Conservation (phyloP, 2,888 invertebrate genomes). For the Trichacis sp. region DNA sequence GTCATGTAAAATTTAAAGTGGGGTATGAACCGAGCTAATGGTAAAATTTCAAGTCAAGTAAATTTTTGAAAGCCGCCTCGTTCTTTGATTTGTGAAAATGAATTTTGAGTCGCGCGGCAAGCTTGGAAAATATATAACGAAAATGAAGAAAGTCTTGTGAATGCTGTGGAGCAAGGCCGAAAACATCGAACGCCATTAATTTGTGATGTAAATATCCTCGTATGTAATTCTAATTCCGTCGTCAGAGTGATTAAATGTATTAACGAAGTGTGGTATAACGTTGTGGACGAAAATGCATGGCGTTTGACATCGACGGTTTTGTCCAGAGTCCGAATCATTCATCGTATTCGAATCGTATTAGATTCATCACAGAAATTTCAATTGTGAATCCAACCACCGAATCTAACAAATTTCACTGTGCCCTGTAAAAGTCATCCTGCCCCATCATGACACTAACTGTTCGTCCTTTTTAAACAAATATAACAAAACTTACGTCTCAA, state of each 20-base stretch:
- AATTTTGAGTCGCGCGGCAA: background rate
- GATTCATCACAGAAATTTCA: background rate
- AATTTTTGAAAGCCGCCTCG: too few species aligned
- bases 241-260: conserved; percentile 2
- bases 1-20: too few species aligned
- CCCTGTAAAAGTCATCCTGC: conserved; percentile 1
- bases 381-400: background rate
- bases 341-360: conserved; percentile 3
- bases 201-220: conserved; percentile 3
- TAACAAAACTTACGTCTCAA: conserved; percentile 4
- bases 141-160: background rate
- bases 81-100: too few species aligned
- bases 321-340: background rate
- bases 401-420: conserved; percentile 3
- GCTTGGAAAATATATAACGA: background rate
- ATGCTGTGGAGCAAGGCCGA: conserved; percentile 2
- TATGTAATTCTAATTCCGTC: conserved; percentile 1
- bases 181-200: conserved; percentile 4
- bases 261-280: background rate
- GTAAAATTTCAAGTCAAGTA: too few species aligned
- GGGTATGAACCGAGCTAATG: too few species aligned
- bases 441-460: conserved; percentile 7
- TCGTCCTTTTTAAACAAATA: conserved; percentile 7
- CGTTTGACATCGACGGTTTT: conserved; percentile 5
- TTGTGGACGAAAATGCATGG: background rate